Percentiles rank a stretch among this genome's conserved stretches.
Evolutionary conservation across 2,888 invertebrate species (phyloP).

Genomic region (Pecten maximus): DNA sequence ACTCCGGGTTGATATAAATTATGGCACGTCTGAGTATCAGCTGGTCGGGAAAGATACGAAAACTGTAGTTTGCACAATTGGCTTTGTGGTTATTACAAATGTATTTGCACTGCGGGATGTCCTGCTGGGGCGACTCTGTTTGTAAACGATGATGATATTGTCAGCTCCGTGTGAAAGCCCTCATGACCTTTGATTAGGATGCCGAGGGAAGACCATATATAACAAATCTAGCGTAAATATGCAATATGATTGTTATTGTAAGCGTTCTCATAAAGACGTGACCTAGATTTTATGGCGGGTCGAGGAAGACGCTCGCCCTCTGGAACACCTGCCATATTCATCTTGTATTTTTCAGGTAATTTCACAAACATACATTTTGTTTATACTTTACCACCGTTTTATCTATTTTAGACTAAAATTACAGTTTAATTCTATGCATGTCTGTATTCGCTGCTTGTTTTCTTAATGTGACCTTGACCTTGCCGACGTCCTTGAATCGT

Average conservation of each 20-base stretch:
- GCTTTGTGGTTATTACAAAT: not conserved
- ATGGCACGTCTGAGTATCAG: not conserved
- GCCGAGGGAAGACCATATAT: not conserved
- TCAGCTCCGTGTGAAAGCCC: not conserved
- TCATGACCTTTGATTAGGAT: not conserved
- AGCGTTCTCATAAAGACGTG: not conserved
- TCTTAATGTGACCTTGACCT: not conserved
- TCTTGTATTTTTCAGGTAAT: too few species aligned
- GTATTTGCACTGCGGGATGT: conserved; percentile 8
- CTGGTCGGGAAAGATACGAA: not conserved
- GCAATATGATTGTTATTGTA: not conserved
- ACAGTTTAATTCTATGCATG: too few species aligned
- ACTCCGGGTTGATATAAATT: not conserved
- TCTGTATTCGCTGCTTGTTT: too few species aligned
- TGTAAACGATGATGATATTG: not conserved
- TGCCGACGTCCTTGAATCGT: not conserved
- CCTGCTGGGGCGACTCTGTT: not conserved
- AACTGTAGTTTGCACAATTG: not conserved
- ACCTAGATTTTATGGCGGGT: not conserved
- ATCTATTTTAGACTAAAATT: too few species aligned
- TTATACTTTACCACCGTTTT: too few species aligned
- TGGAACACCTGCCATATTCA: too few species aligned
- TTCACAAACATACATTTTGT: too few species aligned
- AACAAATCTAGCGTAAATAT: not conserved
- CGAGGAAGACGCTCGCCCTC: too few species aligned